Percentiles rank a stretch among this genome's conserved stretches.
These are phyloP conservation scores for Australoheros facetus DNA, from an alignment of 2,797 vertebrate species.

Conservation along the genomic window DNA sequence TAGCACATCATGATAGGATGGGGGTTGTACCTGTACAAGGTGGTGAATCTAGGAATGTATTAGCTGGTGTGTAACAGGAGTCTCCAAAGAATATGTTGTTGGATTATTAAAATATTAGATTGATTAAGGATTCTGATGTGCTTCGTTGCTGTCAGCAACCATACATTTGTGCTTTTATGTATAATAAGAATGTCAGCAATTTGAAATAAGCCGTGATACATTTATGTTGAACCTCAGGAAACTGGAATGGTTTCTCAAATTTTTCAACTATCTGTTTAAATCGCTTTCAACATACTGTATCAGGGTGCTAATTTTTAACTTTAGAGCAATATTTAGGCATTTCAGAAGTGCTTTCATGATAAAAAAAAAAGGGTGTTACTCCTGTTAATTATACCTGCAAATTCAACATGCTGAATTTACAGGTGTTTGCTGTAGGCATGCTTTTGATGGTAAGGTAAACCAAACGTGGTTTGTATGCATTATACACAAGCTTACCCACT, in stretches of 20 bases:
- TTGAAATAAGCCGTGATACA: background rate
- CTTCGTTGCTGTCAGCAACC: background rate
- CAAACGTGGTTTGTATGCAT: background rate
- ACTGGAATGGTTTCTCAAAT: background rate
- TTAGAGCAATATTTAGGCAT: background rate
- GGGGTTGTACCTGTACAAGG: slow-evolving; percentile 50
- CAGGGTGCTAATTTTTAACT: background rate
- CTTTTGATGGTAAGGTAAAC: slow-evolving; percentile 10
- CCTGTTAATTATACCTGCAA: background rate
- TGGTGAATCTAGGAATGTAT: slow-evolving; percentile 69
- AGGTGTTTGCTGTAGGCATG: background rate
- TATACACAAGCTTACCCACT: slow-evolving; percentile 33
- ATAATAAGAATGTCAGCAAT: background rate
- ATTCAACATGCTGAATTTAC: background rate
- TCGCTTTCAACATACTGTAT: background rate
- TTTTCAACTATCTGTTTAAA: background rate
- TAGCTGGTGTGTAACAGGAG: background rate
- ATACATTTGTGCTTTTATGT: background rate
- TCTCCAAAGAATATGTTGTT: background rate
- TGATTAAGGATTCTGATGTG: background rate
- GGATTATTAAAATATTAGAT: background rate
- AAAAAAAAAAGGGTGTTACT: background rate
- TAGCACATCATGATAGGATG: slow-evolving; percentile 47
- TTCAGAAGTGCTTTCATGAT: background rate
- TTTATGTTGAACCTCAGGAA: background rate